These are phyloP conservation scores for Hippocampus comes DNA, from an alignment of 2,113 vertebrate genomes.

Conservation along the genomic window DNA sequence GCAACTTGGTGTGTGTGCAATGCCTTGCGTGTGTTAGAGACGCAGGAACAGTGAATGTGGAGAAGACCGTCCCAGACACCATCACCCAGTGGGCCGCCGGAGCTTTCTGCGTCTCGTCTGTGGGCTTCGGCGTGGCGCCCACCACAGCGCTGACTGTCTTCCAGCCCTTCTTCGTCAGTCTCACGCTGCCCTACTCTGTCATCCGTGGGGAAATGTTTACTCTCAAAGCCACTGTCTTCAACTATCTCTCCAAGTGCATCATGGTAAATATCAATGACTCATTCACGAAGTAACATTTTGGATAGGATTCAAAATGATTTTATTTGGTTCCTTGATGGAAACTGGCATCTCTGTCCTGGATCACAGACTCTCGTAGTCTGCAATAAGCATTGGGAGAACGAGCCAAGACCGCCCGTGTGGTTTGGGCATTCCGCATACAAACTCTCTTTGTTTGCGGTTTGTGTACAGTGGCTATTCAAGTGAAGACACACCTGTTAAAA, in stretches of 20 bases:
- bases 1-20: neutral
- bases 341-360: too few relatives aligned
- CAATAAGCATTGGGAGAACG: too few relatives aligned
- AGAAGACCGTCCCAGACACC: constrained; percentile 79
- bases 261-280: constrained; percentile 69
- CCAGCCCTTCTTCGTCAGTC: constrained; percentile 82
- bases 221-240: constrained; percentile 81
- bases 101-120: constrained; percentile 79
- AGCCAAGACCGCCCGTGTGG: too few relatives aligned
- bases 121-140: constrained; percentile 80
- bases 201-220: constrained; percentile 77
- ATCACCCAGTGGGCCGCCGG: constrained; percentile 85
- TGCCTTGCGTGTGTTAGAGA: constrained; percentile 35
- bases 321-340: too few relatives aligned
- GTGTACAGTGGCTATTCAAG: too few relatives aligned
- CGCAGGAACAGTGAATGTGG: constrained; percentile 47
- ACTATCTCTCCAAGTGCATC: constrained; percentile 81
- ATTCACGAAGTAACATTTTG: neutral
- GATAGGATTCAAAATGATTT: neutral
- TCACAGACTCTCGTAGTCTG: too few relatives aligned
- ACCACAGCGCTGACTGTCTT: constrained; percentile 66
- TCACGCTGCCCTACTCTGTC: constrained; percentile 78
- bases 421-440: too few relatives aligned
- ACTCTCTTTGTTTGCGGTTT: too few relatives aligned
- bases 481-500: too few relatives aligned